These are phyloP conservation scores for Zaprionus gabonicus DNA, from an alignment of 1,140 invertebrate genomes.

Conservation along the genomic window DNA sequence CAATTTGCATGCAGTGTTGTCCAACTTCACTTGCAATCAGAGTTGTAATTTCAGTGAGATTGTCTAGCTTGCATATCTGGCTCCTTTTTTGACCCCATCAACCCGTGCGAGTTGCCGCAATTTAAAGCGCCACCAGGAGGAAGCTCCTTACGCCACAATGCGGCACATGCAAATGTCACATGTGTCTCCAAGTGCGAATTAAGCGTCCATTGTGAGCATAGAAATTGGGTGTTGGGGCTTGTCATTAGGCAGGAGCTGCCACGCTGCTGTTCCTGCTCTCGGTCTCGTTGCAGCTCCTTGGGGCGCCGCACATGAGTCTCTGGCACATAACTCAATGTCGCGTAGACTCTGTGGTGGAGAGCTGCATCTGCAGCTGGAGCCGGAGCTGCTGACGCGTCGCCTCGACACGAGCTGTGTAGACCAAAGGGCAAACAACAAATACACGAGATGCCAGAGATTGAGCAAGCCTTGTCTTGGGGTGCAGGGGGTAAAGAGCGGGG, in stretches of 20 bases:
- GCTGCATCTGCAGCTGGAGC: slow-evolving; percentile 10
- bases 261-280: slow-evolving; percentile 9
- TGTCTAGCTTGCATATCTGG: background rate
- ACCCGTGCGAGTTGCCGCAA: background rate
- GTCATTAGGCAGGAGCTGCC: slow-evolving; percentile 22
- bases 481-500: background rate
- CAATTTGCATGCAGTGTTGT: background rate
- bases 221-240: slow-evolving; percentile 22
- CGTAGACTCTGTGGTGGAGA: slow-evolving; percentile 7
- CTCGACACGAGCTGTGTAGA: slow-evolving; percentile 20
- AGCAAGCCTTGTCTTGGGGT: slow-evolving; percentile 8
- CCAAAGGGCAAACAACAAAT: slow-evolving; percentile 37
- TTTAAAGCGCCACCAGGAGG: background rate
- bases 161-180: slow-evolving; percentile 21
- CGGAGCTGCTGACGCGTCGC: slow-evolving; percentile 25
- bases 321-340: slow-evolving; percentile 72
- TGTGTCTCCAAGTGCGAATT: slow-evolving; percentile 30
- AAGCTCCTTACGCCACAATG: slow-evolving; percentile 9
- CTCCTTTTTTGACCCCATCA: background rate
- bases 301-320: slow-evolving; percentile 48
- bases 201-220: slow-evolving; percentile 8
- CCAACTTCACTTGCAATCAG: slow-evolving; percentile 7
- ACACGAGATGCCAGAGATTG: slow-evolving; percentile 13
- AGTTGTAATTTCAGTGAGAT: background rate
- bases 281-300: slow-evolving; percentile 56